A percentile compares a stretch with the other conserved stretches of the same genome.
Conservation (phyloP, 2,113 vertebrate genomes). For the Orycteropus afer region DNA sequence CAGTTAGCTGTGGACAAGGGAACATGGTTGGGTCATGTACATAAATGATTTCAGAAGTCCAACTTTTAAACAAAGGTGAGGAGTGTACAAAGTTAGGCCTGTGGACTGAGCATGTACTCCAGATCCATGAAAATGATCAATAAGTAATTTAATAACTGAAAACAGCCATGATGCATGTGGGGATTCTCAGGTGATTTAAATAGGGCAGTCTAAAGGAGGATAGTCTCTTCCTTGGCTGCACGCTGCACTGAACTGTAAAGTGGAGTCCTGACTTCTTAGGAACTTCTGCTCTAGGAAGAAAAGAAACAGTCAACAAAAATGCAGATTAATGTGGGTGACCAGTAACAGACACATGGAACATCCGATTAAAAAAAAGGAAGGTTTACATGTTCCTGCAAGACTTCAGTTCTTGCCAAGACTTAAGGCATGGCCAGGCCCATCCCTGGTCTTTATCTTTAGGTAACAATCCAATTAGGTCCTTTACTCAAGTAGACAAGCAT, state of each 20-base stretch:
- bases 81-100: background rate
- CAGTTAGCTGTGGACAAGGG: background rate
- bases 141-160: background rate
- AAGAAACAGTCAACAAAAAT: background rate
- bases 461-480: background rate
- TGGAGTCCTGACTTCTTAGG: background rate
- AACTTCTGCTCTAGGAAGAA: background rate
- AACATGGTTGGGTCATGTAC: fast-evolving
- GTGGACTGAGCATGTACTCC: background rate
- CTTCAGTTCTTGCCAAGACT: background rate
- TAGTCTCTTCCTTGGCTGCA: background rate
- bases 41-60: background rate
- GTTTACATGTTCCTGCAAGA: background rate
- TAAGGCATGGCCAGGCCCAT: background rate
- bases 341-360: background rate
- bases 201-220: background rate
- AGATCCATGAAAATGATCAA: background rate
- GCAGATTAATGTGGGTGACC: background rate
- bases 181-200: background rate
- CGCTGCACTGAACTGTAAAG: background rate
- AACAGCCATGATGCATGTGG: background rate
- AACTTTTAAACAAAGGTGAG: background rate
- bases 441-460: background rate
- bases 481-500: background rate
- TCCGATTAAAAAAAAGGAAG: background rate